Evolutionary conservation across 2,113 vertebrate species (phyloP), one percentile per base, ranked within the genome.

Genomic region (Engraulis encrasicolus): DNA sequence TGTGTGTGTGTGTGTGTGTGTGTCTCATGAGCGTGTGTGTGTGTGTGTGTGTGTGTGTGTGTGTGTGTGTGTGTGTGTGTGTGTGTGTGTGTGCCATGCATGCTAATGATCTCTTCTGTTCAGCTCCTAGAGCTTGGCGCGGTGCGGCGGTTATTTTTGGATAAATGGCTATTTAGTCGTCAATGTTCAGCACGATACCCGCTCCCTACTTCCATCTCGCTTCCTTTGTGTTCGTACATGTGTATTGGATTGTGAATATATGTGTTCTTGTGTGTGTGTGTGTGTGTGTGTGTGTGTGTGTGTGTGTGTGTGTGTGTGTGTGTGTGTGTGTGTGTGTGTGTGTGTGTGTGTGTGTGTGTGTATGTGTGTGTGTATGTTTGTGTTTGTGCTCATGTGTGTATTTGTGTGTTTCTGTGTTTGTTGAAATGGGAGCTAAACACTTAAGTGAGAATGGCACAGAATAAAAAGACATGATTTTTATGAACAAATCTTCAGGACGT

Each of bases 111-210:
- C 27, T 74, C 11, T 23, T 74, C 66, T 36, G 17, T 74, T 74
- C 66, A 74, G 66, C 66, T 11, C 27, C 12, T n/a, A n/a, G n/a
- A n/a, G 23, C 66, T 36, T 34, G 66, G 66, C 66, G 34, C 66
- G 66, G 66, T 31, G 34, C 66, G 66, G 31, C 66, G 17, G 66
- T 74, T 74, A 74, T 74, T 74, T 74, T 74, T 15, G 66, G 66
- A 74, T 74, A 74, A 74, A 74, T 74, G 66, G 66, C 66, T 74
- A 74, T 74, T 74, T 74, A 74, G 66, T 74, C 66, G 12, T 74
- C 66, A 34, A 17, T 74, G 15, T 45, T n/a, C n/a, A n/a, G n/a
- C n/a, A n/a, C n/a, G 40, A 5, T 45, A 5, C 40, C 9, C 40
- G 3, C 40, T 45, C 40, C 9, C 40, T 45, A n/a, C n/a, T n/a